Base-by-base conservation (phyloP, 2,797 vertebrate species). In the Australoheros facetus region DNA sequence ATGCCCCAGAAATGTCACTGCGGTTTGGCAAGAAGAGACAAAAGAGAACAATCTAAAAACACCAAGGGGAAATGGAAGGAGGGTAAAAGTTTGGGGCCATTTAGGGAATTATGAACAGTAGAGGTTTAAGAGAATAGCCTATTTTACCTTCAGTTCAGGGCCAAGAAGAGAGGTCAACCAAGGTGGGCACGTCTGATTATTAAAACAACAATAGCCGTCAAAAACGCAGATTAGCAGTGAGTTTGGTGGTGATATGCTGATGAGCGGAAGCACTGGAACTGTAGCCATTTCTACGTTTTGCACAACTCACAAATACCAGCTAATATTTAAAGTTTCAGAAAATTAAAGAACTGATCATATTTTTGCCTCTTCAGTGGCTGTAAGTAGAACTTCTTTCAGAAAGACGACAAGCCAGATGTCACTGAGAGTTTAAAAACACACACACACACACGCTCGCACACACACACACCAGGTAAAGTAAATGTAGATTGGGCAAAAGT, bases 121-220 rank as follows among this genome's bases (percentile, higher is more conserved):
- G 30, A 66, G 45, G 34, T 81, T 79, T 34, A 77, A 64, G 66
- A 85, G 59, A 81, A 88, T 54, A 90, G 59, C 74, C 39, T 23
- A 30, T 57, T 84, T 87, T 78, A 85, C 89, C 91, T 87, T 89
- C 59, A 84, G 77, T 3, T 93, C 71, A 64, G 88, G 81, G 59
- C 75, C 5, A 53, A 88, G 90, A 9, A 80, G 83, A 82, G 75
- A 37, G 71, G 82, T 85, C 83, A 91, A 78, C 90, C 89, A 86
- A 16, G 21, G 76, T 76, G 88, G 83, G 88, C 82, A 64, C 5
- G 5, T 90, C 70, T 88, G 87, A 85, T 73, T 78, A 72, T 89
- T 78, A 88, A 80, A 85, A 87, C 78, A 87, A 90, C 60, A 78
- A 55, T 56, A 81, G 70, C 23, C 84, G 74, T 80, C 23, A 88